Percentiles rank a stretch among this genome's conserved stretches.
These are phyloP conservation scores for Diorhabda carinulata DNA, from an alignment of 1,140 invertebrate genomes.

Conservation along the genomic window DNA sequence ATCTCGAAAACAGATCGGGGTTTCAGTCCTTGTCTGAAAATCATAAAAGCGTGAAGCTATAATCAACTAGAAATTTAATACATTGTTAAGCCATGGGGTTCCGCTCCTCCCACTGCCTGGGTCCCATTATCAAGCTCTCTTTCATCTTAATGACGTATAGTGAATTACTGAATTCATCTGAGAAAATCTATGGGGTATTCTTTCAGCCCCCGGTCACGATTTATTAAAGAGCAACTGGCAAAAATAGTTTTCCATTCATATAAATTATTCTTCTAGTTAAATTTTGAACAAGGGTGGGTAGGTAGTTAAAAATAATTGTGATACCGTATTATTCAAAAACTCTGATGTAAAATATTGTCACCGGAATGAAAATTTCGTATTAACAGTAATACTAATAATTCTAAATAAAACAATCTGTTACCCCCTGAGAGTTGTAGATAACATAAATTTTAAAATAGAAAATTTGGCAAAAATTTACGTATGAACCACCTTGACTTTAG, in stretches of 20 bases:
- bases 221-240: constrained; percentile 6
- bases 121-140: constrained; percentile 7
- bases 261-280: neutral
- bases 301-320: too few species aligned
- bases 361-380: too few species aligned
- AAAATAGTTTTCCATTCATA: neutral
- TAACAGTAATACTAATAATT: too few species aligned
- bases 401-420: too few species aligned
- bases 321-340: too few species aligned
- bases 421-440: too few species aligned
- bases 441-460: too few species aligned
- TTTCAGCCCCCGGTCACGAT: neutral
- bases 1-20: constrained; percentile 10
- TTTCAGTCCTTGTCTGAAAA: constrained; percentile 14
- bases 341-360: too few species aligned
- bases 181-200: constrained; percentile 15
- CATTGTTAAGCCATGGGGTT: constrained; percentile 17
- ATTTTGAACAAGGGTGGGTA: neutral
- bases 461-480: too few species aligned
- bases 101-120: constrained; percentile 11
- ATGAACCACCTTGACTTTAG: too few species aligned
- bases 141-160: constrained; percentile 22
- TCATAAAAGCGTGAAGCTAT: constrained; percentile 25
- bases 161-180: constrained; percentile 1
- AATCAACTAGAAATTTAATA: constrained; percentile 26